A percentile compares a stretch with the other conserved stretches of the same genome.
Conservation (phyloP, 1,140 invertebrate species). For the Acromyrmex charruanus region DNA sequence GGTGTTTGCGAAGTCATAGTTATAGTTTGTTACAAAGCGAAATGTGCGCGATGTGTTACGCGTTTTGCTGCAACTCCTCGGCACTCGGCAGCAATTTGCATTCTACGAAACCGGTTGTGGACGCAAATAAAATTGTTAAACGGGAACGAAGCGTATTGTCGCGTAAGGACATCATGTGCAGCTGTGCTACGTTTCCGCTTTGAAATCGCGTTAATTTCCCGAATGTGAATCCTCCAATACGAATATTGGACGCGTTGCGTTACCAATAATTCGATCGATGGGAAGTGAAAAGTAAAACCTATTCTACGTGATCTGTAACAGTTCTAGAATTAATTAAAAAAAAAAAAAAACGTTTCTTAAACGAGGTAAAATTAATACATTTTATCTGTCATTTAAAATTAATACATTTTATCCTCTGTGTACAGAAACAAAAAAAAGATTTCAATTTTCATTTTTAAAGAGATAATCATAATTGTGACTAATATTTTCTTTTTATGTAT, state of each 20-base stretch:
- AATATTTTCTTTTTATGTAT: not conserved
- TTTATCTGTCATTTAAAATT: not conserved
- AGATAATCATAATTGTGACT: not conserved
- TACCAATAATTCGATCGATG: not conserved
- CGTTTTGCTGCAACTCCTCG: conserved; percentile 60
- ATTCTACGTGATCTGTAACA: not conserved
- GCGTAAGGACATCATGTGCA: conserved; percentile 45
- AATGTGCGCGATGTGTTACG: conserved; percentile 49
- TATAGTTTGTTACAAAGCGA: conserved; percentile 49
- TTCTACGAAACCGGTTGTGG: conserved; percentile 61
- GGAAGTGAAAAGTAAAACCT: not conserved
- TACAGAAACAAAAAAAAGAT: not conserved
- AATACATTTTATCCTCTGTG: not conserved
- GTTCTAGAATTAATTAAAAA: not conserved
- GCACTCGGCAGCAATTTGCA: conserved; percentile 68
- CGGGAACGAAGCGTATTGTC: conserved; percentile 50
- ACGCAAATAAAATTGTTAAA: conserved; percentile 65
- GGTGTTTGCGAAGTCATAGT: conserved; percentile 59
- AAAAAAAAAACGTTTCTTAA: not conserved
- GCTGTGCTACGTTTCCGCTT: conserved; percentile 41
- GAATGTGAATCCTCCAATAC: not conserved
- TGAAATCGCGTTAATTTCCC: conserved; percentile 47
- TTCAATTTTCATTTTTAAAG: not conserved
- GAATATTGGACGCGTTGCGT: not conserved
- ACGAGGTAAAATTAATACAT: not conserved